A percentile compares a stretch with the other conserved stretches of the same genome.
Evolutionary conservation across 2,113 vertebrate genomes (phyloP).

Genomic region (Crypturellus undulatus): DNA sequence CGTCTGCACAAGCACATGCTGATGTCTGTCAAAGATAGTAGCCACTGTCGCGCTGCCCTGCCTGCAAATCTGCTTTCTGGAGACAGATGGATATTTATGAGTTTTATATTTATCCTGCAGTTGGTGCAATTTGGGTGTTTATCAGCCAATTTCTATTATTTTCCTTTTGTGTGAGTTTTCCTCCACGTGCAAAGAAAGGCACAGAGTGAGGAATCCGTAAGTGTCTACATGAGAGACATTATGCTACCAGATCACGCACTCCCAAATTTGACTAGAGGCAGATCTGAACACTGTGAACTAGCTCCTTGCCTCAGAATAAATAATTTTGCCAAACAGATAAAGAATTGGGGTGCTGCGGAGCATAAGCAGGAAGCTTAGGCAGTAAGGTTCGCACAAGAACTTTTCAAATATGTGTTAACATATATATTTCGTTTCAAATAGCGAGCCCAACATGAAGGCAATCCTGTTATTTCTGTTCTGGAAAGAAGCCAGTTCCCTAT

Average conservation of each 20-base stretch:
- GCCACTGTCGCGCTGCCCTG: conserved; percentile 25
- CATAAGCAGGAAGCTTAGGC: neutral
- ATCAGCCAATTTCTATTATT: neutral
- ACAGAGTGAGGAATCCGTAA: neutral
- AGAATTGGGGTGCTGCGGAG: neutral
- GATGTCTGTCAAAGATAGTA: conserved; percentile 75
- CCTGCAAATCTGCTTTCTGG: conserved; percentile 21
- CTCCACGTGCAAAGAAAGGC: fast-evolving
- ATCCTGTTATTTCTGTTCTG: conserved; percentile 66
- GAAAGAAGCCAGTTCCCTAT: conserved; percentile 43
- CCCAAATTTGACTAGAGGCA: conserved; percentile 60
- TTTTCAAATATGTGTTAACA: conserved; percentile 28
- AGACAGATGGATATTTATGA: conserved; percentile 86
- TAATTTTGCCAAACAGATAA: conserved; percentile 28
- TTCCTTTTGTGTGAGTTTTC: neutral
- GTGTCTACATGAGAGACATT: conserved; percentile 21
- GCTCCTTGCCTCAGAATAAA: neutral
- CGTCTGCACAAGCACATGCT: conserved; percentile 66
- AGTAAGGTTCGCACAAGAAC: conserved; percentile 1
- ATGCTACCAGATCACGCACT: conserved; percentile 10
- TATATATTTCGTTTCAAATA: conserved; percentile 24
- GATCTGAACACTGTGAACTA: neutral
- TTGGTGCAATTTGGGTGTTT: conserved; percentile 5
- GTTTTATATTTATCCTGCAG: conserved; percentile 68
- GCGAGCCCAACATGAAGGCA: neutral